These are phyloP conservation scores for Drosophila bunnanda DNA, from an alignment of 2,888 invertebrate species.

Conservation along the genomic window DNA sequence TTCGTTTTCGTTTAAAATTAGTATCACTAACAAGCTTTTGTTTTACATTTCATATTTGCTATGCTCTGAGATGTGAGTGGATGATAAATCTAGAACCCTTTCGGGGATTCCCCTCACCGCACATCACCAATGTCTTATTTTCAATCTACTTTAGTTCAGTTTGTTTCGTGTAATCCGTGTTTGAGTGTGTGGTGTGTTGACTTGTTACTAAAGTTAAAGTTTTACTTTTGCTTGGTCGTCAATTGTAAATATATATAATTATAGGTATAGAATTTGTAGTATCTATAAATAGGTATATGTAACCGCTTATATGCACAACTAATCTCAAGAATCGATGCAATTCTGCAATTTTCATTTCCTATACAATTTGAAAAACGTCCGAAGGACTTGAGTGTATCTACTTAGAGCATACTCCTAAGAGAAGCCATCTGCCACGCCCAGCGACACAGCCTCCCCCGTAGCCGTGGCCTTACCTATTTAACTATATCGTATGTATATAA, in stretches of 20 bases:
- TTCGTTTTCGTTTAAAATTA: constrained; percentile 79
- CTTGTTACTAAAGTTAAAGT: constrained; percentile 68
- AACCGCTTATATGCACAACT: constrained; percentile 39
- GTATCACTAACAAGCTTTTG: constrained; percentile 85
- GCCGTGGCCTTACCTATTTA: constrained; percentile 26
- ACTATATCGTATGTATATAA: constrained; percentile 22
- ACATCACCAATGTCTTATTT: constrained; percentile 33
- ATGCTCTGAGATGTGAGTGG: constrained; percentile 28
- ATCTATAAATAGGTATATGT: constrained; percentile 27
- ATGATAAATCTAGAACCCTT: constrained; percentile 2
- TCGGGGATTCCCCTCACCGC: constrained; percentile 11
- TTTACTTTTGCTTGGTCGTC: constrained; percentile 77
- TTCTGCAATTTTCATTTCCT: constrained; percentile 24
- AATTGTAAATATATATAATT: constrained; percentile 60
- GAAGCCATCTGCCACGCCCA: constrained; percentile 29
- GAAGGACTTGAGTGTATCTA: constrained; percentile 26
- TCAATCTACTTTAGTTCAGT: constrained; percentile 49
- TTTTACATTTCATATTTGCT: constrained; percentile 40
- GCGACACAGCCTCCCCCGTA: constrained; percentile 7
- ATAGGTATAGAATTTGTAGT: constrained; percentile 61
- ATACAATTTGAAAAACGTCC: constrained; percentile 45
- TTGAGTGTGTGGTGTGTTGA: constrained; percentile 45
- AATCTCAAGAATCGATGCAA: constrained; percentile 32
- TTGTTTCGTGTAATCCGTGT: constrained; percentile 36
- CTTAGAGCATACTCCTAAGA: constrained; percentile 27